Evolutionary conservation across 2,113 vertebrate genomes (phyloP).

Genomic region (Pachyramphus minor): DNA sequence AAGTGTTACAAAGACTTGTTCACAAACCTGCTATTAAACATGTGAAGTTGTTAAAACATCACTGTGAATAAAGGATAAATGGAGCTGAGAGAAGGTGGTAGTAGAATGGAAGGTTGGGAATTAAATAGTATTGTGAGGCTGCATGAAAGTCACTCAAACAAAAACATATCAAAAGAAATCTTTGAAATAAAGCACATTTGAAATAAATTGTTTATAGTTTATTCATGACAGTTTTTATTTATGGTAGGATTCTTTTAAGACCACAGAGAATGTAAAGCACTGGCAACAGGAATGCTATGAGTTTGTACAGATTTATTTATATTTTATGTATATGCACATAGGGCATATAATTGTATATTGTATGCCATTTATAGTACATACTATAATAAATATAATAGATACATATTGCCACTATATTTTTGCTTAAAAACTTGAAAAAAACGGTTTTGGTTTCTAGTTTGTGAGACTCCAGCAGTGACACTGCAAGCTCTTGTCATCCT

Average conservation of each 20-base stretch:
- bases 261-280: neutral
- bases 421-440: neutral
- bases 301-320: neutral
- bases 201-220: neutral
- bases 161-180: neutral
- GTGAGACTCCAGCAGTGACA: neutral
- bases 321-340: neutral
- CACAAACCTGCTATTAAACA: neutral
- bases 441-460: neutral
- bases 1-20: neutral
- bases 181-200: neutral
- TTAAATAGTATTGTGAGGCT: neutral
- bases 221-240: neutral
- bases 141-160: neutral
- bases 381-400: neutral
- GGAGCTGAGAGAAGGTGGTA: neutral
- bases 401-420: neutral
- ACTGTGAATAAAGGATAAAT: neutral
- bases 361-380: neutral
- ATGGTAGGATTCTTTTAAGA: neutral
- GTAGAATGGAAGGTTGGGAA: neutral
- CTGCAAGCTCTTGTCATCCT: neutral
- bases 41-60: neutral
- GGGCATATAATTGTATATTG: neutral
- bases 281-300: neutral